Base-by-base conservation (phyloP, 2,888 invertebrate species). In the Andrena camellia region DNA sequence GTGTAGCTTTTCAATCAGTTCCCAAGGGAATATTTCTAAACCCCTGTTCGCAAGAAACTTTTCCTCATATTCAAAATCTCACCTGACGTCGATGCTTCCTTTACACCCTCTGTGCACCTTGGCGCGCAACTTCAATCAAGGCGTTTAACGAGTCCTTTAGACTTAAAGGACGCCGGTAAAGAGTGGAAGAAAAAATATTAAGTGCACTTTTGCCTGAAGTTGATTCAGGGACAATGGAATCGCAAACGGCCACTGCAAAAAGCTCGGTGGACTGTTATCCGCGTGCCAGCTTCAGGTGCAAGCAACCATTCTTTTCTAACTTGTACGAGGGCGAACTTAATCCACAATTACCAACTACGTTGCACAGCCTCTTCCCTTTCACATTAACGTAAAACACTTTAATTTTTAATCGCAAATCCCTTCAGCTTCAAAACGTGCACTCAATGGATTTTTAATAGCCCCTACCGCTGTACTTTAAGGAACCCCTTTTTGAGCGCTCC, bases 241-340 rank as follows among this genome's bases (percentile, higher is more conserved):
- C 62, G 66, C 77, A 17, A 35, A 54, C 64, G 35, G 33, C 60
- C 59, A 33, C 50, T 57, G 62, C 66, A 78, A 81, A 84, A 84
- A 85, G 54, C 50, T 64, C 31, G 33, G 59, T 54, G 20, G 23
- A 59, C 60, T 50, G 85, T 86, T 84, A 79, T 86, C 76, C 74
- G 67, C 72, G 76, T 85, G 85, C 83, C 85, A 87, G 66, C 85
- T 87, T 87, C 88, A 87, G 87, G 73, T 83, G 75, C 83, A 70
- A 54, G 68, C 71, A 20, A 17, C 60, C 75, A 35, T 69, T 69
- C 57, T 79, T 86, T 69, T 64, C 73, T 64, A 72, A 54, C 76
- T 78, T 76, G 67, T 62, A 60, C 35, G 26, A 13, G 70, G 70
- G 67, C 23, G 33, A 76, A 75, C 78, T 78, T 80, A 87, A 82